Conservation (phyloP, 2,888 invertebrate genomes). For the Lycaena phlaeas region DNA sequence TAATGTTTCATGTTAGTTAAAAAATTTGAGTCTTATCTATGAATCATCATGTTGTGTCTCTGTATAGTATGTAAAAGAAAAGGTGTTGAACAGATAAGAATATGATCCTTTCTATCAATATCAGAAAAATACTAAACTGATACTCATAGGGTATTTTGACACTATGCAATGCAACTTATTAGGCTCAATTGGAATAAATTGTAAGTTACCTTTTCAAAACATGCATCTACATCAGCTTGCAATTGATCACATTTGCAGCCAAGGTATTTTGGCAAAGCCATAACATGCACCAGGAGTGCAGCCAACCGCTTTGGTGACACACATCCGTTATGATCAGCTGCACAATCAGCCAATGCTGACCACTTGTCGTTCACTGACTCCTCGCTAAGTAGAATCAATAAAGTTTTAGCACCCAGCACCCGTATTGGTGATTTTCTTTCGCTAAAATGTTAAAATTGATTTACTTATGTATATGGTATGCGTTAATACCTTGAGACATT, state of each 20-base stretch:
- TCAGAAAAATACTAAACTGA: no score
- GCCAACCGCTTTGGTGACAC: constrained; percentile 77
- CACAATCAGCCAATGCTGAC: constrained; percentile 78
- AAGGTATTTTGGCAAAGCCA: constrained; percentile 72
- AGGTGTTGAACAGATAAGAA: no score
- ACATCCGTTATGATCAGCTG: constrained; percentile 84
- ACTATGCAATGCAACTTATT: no score
- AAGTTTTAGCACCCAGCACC: constrained; percentile 79
- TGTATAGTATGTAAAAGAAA: no score
- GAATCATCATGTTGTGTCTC: no score
- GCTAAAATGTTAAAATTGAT: constrained; percentile 50
- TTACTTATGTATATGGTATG: no score
- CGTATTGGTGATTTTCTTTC: constrained; percentile 75
- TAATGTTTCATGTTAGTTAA: no score
- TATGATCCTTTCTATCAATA: no score
- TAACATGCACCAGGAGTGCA: constrained; percentile 75
- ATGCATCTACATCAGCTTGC: constrained; percentile 78
- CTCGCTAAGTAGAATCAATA: constrained; percentile 77
- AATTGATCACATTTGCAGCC: constrained; percentile 75
- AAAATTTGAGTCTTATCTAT: no score
- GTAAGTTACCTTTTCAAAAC: constrained; percentile 79
- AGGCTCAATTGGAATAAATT: no score
- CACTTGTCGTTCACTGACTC: constrained; percentile 76
- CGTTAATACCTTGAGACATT: no score
- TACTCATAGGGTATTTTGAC: no score